Evolutionary conservation across 2,113 vertebrate genomes (phyloP).

Genomic region (Odontesthes bonariensis): DNA sequence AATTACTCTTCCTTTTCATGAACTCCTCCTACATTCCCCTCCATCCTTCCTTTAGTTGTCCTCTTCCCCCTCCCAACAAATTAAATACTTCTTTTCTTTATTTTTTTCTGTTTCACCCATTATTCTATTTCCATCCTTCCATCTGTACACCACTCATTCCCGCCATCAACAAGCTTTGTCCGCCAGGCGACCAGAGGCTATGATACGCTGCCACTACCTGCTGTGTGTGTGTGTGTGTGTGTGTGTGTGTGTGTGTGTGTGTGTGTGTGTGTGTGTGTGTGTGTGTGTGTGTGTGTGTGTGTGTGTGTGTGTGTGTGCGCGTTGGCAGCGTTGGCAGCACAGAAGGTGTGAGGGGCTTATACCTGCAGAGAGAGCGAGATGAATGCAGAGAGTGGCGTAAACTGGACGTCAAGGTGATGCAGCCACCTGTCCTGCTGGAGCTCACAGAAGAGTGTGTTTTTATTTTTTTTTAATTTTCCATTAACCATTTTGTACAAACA

Average conservation of each 20-base stretch:
- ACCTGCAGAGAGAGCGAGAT: conserved; percentile 66
- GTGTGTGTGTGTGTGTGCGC: not conserved
- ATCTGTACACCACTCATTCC: conserved; percentile 46
- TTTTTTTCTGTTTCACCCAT: conserved; percentile 9
- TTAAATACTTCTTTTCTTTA: conserved; percentile 9
- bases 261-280: conserved; percentile 13
- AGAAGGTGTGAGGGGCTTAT: conserved; percentile 79
- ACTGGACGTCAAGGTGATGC: conserved; percentile 63
- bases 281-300: conserved; percentile 15
- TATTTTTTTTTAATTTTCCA: too few species aligned
- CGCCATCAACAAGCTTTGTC: conserved; percentile 25
- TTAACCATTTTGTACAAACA: too few species aligned
- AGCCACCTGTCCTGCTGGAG: conserved; percentile 64
- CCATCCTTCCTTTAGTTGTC: too few species aligned
- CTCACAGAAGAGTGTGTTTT: too few species aligned
- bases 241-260: conserved; percentile 13
- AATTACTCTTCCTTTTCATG: not conserved
- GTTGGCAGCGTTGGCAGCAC: conserved; percentile 74
- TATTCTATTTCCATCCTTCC: conserved; percentile 39
- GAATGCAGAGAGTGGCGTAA: conserved; percentile 47
- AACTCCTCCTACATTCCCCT: too few species aligned
- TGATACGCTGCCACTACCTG: conserved; percentile 66
- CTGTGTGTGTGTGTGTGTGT: conserved; percentile 18
- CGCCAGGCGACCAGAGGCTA: conserved; percentile 66
- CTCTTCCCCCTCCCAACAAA: too few species aligned